Percentiles rank a stretch among this genome's conserved stretches.
Evolutionary conservation across 2,797 vertebrate species (phyloP).

Genomic region (Pteronotus mesoamericanus): DNA sequence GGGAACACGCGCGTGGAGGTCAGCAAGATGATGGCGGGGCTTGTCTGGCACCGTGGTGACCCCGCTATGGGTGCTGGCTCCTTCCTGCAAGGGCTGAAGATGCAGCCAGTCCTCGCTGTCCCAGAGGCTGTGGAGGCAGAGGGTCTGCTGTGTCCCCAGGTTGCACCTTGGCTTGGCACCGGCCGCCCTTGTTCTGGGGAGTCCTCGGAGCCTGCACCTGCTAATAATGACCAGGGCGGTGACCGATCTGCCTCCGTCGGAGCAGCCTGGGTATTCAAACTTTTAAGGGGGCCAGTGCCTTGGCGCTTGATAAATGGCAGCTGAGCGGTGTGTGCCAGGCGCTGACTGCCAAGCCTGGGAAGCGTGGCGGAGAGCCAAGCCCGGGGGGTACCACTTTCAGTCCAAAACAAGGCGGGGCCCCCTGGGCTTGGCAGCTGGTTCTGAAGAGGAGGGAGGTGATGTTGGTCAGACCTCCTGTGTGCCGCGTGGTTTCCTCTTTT

Average conservation of each 20-base stretch:
- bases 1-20: accelerated
- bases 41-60: neutral
- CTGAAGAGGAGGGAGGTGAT: neutral
- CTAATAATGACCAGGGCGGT: accelerated
- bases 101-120: neutral
- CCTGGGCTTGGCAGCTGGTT: constrained; percentile 4
- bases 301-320: neutral
- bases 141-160: neutral
- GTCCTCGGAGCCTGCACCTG: accelerated
- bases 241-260: accelerated
- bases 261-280: neutral
- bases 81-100: neutral
- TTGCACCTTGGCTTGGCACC: accelerated
- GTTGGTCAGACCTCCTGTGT: neutral
- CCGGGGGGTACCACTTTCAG: constrained; percentile 69
- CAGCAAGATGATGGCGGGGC: accelerated
- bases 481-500: accelerated
- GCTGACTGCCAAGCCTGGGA: constrained; percentile 45
- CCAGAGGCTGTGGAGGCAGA: neutral
- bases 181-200: too few relatives aligned
- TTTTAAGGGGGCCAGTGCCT: neutral
- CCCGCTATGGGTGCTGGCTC: accelerated
- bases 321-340: neutral
- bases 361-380: constrained; percentile 5
- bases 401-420: constrained; percentile 55